These are phyloP conservation scores for Brachyhypopomus gauderio DNA, from an alignment of 2,113 vertebrate genomes.

Conservation along the genomic window DNA sequence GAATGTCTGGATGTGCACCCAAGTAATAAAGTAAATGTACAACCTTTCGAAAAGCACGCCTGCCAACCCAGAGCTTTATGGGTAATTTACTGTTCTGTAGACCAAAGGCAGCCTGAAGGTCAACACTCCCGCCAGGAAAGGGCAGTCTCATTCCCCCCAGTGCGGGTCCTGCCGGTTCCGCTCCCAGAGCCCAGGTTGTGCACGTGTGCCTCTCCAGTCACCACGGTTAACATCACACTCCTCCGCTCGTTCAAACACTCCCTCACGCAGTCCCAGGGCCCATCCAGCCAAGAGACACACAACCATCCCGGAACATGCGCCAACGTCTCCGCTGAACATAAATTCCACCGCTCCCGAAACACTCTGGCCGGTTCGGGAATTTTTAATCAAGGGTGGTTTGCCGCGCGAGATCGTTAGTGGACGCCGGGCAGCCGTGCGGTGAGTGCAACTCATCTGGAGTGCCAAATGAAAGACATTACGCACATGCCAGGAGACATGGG, in stretches of 20 bases:
- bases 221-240: background rate
- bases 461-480: slow-evolving; percentile 28
- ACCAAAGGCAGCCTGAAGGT: slow-evolving; percentile 47
- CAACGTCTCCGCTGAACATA: background rate
- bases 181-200: slow-evolving; percentile 25
- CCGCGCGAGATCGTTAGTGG: slow-evolving; percentile 2
- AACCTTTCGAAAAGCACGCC: slow-evolving; percentile 39
- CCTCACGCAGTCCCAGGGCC: background rate
- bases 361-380: slow-evolving; percentile 9
- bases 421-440: slow-evolving; percentile 18
- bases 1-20: slow-evolving; percentile 53
- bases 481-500: slow-evolving; percentile 6
- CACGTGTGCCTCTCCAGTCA: slow-evolving; percentile 13
- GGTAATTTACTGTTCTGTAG: slow-evolving; percentile 65
- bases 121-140: slow-evolving; percentile 51
- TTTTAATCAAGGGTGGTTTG: slow-evolving; percentile 23
- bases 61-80: slow-evolving; percentile 61
- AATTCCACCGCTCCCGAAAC: slow-evolving; percentile 22
- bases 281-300: background rate
- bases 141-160: slow-evolving; percentile 62
- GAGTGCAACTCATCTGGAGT: slow-evolving; percentile 17
- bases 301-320: background rate
- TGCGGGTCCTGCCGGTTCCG: background rate
- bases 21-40: slow-evolving; percentile 68
- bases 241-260: background rate